Percentiles rank a stretch among this genome's conserved stretches.
Conservation (phyloP, 2,888 invertebrate genomes). For the Liposcelis brunnea region DNA sequence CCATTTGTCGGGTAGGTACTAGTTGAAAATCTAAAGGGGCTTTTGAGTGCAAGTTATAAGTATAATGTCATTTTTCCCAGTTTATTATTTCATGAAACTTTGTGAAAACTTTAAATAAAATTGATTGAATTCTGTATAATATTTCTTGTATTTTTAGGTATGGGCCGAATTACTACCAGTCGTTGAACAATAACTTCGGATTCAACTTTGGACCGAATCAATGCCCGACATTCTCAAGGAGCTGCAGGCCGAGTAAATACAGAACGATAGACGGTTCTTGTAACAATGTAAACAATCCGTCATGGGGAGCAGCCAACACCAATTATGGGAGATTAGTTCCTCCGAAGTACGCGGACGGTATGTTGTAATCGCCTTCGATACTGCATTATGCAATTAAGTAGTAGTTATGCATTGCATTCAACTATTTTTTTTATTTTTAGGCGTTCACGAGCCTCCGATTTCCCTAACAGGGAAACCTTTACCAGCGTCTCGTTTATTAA, state of each 20-base stretch:
- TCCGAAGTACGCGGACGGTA: conserved; percentile 48
- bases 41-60: too few relatives aligned
- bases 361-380: conserved; percentile 10
- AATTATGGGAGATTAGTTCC: conserved; percentile 47
- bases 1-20: too few relatives aligned
- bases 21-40: too few relatives aligned
- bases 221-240: background rate
- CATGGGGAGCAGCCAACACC: conserved; percentile 53
- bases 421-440: conserved; percentile 25
- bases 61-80: too few relatives aligned
- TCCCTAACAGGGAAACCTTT: conserved; percentile 45
- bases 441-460: conserved; percentile 43
- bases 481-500: conserved; percentile 53
- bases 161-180: conserved; percentile 1
- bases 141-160: background rate
- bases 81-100: too few relatives aligned
- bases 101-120: too few relatives aligned
- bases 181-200: background rate
- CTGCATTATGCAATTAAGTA: too few relatives aligned
- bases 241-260: conserved; percentile 31
- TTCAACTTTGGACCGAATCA: background rate
- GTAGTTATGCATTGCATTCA: background rate
- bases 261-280: conserved; percentile 65
- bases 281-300: conserved; percentile 50
- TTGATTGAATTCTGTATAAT: background rate